Conservation (phyloP, 2,888 invertebrate genomes). For the Auanema freiburgensis region DNA sequence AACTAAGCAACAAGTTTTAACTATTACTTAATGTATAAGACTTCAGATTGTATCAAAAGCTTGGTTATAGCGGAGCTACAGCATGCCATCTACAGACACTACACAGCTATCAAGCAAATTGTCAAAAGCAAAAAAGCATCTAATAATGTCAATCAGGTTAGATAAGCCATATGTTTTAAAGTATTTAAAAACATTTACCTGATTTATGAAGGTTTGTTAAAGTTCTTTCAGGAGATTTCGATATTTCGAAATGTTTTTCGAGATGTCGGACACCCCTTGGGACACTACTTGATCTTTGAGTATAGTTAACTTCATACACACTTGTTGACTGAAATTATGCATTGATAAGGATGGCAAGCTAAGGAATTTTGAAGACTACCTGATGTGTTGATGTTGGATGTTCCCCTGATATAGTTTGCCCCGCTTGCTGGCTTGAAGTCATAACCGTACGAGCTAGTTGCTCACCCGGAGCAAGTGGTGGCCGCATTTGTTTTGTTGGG, state of each 20-base stretch:
- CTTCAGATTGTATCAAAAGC: too few relatives aligned
- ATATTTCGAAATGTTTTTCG: constrained; percentile 44
- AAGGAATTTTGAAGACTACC: constrained; percentile 6
- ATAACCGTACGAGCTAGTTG: constrained; percentile 22
- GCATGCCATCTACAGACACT: too few relatives aligned
- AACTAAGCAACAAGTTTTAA: too few relatives aligned
- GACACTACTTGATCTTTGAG: constrained; percentile 49
- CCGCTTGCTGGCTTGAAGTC: constrained; percentile 23
- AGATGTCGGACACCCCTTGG: constrained; percentile 49
- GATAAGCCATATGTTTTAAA: too few relatives aligned
- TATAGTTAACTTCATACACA: constrained; percentile 49
- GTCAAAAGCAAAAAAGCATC: too few relatives aligned
- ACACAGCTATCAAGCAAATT: too few relatives aligned
- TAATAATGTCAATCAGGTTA: too few relatives aligned
- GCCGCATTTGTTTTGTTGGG: constrained; percentile 26
- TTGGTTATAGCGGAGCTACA: too few relatives aligned
- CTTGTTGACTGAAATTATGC: constrained; percentile 29
- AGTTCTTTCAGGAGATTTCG: constrained; percentile 14
- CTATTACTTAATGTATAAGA: too few relatives aligned
- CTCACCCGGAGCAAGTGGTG: constrained; percentile 33
- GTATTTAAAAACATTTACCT: too few relatives aligned
- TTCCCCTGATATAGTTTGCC: constrained; percentile 7
- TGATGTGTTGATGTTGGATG: constrained; percentile 14
- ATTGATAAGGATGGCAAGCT: background rate
- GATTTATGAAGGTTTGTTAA: too few relatives aligned